Conservation (phyloP, 1,140 invertebrate genomes). For the Macrobrachium rosenbergii region DNA sequence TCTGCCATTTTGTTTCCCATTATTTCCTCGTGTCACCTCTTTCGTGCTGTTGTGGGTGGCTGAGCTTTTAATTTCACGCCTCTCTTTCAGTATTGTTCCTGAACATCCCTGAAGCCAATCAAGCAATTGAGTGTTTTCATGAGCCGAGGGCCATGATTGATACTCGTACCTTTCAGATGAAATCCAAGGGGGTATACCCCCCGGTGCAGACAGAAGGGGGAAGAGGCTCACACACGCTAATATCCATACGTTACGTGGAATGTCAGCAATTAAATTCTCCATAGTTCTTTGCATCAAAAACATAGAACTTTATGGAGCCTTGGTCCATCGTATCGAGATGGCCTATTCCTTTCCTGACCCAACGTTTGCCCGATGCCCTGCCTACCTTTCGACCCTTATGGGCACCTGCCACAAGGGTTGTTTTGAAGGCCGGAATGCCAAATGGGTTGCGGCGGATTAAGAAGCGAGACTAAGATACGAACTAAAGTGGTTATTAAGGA, state of each 20-base stretch:
- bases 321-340: slow-evolving; percentile 60
- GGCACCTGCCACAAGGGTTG: background rate
- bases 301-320: slow-evolving; percentile 62
- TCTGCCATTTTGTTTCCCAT: background rate
- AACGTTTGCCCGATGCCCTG: background rate
- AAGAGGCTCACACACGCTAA: slow-evolving; percentile 15
- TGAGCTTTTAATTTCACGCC: no score
- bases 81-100: no score
- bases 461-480: slow-evolving; percentile 38
- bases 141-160: no score
- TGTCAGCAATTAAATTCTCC: slow-evolving; percentile 63
- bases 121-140: no score
- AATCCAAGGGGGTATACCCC: no score
- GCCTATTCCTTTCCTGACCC: slow-evolving; percentile 1
- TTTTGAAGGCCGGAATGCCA: slow-evolving; percentile 32
- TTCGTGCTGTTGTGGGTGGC: no score
- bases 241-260: slow-evolving; percentile 58
- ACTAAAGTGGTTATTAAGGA: slow-evolving; percentile 63
- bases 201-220: background rate
- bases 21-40: background rate
- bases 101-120: no score
- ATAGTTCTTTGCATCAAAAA: slow-evolving; percentile 62
- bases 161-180: no score
- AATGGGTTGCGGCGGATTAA: slow-evolving; percentile 33
- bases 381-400: background rate